Percentiles rank a stretch among this genome's conserved stretches.
Conservation (phyloP, 2,113 vertebrate species). For the Peromyscus maniculatus region DNA sequence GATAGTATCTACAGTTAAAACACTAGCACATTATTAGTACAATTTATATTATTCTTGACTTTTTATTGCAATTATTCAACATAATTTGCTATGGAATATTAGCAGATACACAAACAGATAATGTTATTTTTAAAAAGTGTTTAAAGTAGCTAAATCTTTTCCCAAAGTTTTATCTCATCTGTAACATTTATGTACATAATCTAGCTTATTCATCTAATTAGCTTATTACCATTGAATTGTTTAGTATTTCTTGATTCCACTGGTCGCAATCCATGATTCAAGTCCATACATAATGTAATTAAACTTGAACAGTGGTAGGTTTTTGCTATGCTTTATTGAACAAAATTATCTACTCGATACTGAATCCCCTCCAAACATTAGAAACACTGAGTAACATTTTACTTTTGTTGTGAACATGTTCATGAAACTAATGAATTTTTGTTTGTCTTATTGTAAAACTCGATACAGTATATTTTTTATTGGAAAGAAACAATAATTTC, state of each 20-base stretch:
- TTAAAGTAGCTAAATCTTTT: slow-evolving; percentile 40
- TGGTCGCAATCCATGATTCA: not conserved
- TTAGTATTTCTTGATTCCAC: not conserved
- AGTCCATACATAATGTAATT: slow-evolving; percentile 15
- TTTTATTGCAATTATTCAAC: too few relatives aligned
- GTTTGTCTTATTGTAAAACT: not conserved
- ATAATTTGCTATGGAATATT: too few relatives aligned
- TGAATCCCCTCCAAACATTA: not conserved
- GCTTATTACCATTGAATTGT: slow-evolving; percentile 10
- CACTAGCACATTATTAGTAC: too few relatives aligned
- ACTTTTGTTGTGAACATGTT: slow-evolving; percentile 38
- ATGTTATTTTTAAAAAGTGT: not conserved
- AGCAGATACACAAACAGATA: too few relatives aligned
- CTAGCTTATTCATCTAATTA: not conserved
- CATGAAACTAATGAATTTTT: not conserved
- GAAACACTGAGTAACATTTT: not conserved
- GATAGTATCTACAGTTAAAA: too few relatives aligned
- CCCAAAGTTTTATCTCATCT: not conserved
- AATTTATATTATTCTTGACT: too few relatives aligned
- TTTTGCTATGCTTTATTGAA: slow-evolving; percentile 18
- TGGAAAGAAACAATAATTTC: slow-evolving; percentile 11
- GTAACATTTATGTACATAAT: slow-evolving; percentile 9
- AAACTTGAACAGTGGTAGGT: slow-evolving; percentile 10
- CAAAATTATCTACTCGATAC: slow-evolving; percentile 13
- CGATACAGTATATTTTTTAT: not conserved